These are phyloP conservation scores for Harmothoe impar DNA, from an alignment of 2,888 invertebrate genomes.

Conservation along the genomic window DNA sequence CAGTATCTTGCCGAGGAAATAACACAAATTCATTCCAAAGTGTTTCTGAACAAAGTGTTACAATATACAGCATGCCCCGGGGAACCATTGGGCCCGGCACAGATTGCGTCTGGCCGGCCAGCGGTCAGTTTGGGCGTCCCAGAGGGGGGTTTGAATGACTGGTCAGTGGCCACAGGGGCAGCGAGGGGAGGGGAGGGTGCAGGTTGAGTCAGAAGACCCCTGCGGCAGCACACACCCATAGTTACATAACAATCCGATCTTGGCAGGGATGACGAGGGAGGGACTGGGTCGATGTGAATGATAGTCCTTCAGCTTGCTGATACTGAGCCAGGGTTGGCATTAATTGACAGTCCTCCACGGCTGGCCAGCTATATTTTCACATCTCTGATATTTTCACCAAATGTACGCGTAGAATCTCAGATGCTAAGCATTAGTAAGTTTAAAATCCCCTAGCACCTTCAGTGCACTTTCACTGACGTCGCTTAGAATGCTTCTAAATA, in stretches of 20 bases:
- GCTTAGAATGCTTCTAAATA: too few relatives aligned
- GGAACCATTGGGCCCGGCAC: neutral
- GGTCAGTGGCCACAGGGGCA: neutral
- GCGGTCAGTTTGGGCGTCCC: neutral
- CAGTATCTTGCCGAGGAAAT: neutral
- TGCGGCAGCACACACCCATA: neutral
- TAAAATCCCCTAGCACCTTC: too few relatives aligned
- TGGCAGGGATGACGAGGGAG: too few relatives aligned
- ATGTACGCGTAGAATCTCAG: neutral
- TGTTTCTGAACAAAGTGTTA: neutral
- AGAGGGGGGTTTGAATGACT: neutral
- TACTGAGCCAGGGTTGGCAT: constrained; percentile 1
- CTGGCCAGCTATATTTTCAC: neutral
- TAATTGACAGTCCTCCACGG: too few relatives aligned
- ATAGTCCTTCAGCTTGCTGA: neutral
- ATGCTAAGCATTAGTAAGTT: too few relatives aligned
- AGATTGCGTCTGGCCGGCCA: neutral
- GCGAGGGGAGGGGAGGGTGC: neutral
- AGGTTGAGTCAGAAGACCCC: constrained; percentile 26
- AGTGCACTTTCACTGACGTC: too few relatives aligned
- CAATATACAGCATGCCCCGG: constrained; percentile 17
- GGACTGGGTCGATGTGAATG: neutral
- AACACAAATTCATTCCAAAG: constrained; percentile 5
- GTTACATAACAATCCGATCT: constrained; percentile 8
- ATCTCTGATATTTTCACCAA: neutral